These are phyloP conservation scores for Cataglyphis albicans DNA, from an alignment of 2,888 invertebrate species.

Conservation along the genomic window DNA sequence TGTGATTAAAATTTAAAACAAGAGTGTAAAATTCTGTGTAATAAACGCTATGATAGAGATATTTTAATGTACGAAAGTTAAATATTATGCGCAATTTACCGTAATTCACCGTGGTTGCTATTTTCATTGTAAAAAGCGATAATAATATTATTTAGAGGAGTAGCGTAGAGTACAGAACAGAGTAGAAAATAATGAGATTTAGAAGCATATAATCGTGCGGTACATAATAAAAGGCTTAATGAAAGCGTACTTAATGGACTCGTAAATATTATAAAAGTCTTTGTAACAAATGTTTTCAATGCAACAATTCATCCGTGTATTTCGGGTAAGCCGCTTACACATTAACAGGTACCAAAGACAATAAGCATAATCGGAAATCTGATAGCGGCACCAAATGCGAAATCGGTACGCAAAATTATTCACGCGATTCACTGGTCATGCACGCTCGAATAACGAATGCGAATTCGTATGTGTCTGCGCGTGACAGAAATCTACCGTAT, in stretches of 20 bases:
- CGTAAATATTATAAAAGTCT: conserved; percentile 30
- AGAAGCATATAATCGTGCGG: not conserved
- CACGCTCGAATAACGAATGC: conserved; percentile 24
- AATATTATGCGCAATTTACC: conserved; percentile 1
- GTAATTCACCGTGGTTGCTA: not conserved
- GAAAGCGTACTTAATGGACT: not conserved
- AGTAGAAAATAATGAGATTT: conserved; percentile 32
- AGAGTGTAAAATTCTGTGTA: not conserved
- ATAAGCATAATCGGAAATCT: conserved; percentile 14
- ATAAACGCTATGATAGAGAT: not conserved
- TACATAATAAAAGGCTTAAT: not conserved
- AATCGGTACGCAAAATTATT: conserved; percentile 40
- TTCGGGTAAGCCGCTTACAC: conserved; percentile 55
- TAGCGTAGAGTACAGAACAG: not conserved
- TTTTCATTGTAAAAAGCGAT: conserved; percentile 15
- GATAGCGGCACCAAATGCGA: conserved; percentile 27
- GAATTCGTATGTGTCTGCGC: conserved; percentile 4
- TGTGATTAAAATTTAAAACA: not conserved
- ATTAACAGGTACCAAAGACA: conserved; percentile 58
- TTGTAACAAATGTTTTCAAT: conserved; percentile 6
- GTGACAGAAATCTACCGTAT: conserved; percentile 23
- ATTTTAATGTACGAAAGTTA: not conserved
- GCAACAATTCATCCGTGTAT: conserved; percentile 21
- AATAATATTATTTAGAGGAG: conserved; percentile 12
- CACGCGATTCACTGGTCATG: conserved; percentile 31